Evolutionary conservation across 1,140 invertebrate species (phyloP).

Genomic region (Tetragnatha versicolor): DNA sequence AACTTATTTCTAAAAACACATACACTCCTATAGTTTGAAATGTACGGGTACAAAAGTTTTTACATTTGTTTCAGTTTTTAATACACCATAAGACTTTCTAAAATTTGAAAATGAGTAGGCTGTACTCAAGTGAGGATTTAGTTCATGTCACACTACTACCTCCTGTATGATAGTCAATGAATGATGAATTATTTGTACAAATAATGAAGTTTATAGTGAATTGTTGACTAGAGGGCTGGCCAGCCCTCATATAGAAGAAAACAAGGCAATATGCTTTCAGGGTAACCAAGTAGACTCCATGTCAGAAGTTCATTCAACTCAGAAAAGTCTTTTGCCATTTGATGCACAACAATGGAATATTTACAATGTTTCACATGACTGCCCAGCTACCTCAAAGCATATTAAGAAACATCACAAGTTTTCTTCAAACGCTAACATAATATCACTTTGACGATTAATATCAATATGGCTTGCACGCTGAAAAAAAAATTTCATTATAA

Average conservation of each 20-base stretch:
- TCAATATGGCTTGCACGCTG: constrained; percentile 96
- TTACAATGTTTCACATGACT: constrained; percentile 9
- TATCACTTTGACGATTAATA: constrained; percentile 97
- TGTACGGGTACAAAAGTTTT: constrained; percentile 38
- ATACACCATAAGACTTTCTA: constrained; percentile 17
- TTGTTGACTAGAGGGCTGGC: constrained; percentile 5
- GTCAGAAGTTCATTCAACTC: neutral
- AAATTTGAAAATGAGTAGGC: constrained; percentile 23
- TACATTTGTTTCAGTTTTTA: neutral
- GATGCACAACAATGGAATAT: too few species aligned
- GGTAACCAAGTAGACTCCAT: neutral
- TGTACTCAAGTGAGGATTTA: neutral
- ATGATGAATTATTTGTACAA: constrained; percentile 40
- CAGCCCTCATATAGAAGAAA: constrained; percentile 33
- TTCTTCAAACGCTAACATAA: constrained; percentile 97
- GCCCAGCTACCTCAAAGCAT: neutral
- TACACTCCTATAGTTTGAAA: constrained; percentile 26
- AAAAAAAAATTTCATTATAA: too few species aligned
- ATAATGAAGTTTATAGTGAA: constrained; percentile 25
- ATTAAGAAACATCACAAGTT: constrained; percentile 71
- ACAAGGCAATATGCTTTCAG: constrained; percentile 45
- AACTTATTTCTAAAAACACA: constrained; percentile 27
- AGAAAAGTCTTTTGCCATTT: too few species aligned
- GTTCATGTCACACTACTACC: constrained; percentile 30
- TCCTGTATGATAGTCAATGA: constrained; percentile 39